These are phyloP conservation scores for Tachina lurida DNA, from an alignment of 2,888 invertebrate species.

Conservation along the genomic window DNA sequence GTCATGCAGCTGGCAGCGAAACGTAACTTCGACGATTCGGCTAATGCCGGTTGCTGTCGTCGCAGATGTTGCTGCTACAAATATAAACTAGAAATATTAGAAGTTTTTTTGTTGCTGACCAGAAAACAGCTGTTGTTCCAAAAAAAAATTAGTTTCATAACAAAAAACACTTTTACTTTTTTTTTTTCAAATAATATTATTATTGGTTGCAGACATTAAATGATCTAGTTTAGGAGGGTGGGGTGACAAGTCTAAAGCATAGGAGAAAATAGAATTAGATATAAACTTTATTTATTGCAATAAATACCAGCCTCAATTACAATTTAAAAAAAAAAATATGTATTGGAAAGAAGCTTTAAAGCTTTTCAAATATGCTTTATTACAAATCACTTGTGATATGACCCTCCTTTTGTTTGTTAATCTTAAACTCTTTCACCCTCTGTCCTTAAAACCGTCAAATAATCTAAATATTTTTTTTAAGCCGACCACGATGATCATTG, in stretches of 20 bases:
- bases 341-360: no score
- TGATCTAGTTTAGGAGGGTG: constrained; percentile 1
- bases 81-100: constrained; percentile 59
- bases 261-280: neutral
- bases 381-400: neutral
- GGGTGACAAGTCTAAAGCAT: neutral
- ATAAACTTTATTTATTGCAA: no score
- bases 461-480: constrained; percentile 11
- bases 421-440: neutral
- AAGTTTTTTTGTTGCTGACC: constrained; percentile 55
- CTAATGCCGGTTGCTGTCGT: constrained; percentile 51
- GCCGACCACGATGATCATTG: constrained; percentile 28
- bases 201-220: constrained; percentile 7
- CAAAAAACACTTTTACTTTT: constrained; percentile 65
- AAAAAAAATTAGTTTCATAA: constrained; percentile 32
- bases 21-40: neutral
- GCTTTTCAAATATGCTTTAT: neutral
- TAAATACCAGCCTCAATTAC: no score
- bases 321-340: no score
- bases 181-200: constrained; percentile 12
- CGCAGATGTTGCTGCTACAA: constrained; percentile 52
- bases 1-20: neutral
- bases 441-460: neutral
- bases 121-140: constrained; percentile 65
- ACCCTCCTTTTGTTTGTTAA: constrained; percentile 36